Base-by-base conservation (phyloP, 2,888 invertebrate species). In the Cyaniris semiargus region DNA sequence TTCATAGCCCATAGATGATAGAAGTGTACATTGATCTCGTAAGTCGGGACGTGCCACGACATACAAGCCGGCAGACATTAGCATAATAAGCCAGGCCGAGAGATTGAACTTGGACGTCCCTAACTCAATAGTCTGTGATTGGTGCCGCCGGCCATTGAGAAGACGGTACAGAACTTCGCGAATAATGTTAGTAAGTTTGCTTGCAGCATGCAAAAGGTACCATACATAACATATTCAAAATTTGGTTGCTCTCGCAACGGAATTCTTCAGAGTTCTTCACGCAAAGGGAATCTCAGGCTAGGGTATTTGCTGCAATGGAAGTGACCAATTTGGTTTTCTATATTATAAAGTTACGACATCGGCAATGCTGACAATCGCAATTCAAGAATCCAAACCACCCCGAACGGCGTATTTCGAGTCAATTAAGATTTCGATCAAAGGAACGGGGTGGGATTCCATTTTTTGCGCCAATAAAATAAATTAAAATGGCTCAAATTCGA, bases 401-500 rank as follows among this genome's bases (percentile, higher is more conserved):
- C 60, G 23, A 60, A 60, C 60, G 81, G 79, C 77, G 80, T 66
- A 75, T n/a, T 71, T 38, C n/a, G 27, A 71, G 71, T 71, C 71
- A 71, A 71, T 71, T 71, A 71, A 71, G n/a, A 21, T n/a, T 71
- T 31, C 66, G 27, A 66, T 66, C 66, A 31, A 66, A 31, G 66
- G 18, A 38, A 71, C 53, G 34, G 70, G 21, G 70, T 34, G 34
- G 31, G 38, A 76, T 48, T 76, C 44, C 66, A 70, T 76, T 76
- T 76, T 76, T 76, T 71, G 48, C 76, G 34, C n/a, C 70, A 76
- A 76, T 70, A 70, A 76, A 76, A 66, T 76, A 76, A 76, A 76
- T 53, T 70, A 76, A 76, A 86, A 89, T 89, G 83, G 86, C 83
- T 83, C 86, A 85, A 88, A 88, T 87, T 89, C 87, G 83, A 87